Evolutionary conservation across 2,797 vertebrate genomes (phyloP), one percentile per base, ranked within the genome.

Genomic region (Myotis myotis): DNA sequence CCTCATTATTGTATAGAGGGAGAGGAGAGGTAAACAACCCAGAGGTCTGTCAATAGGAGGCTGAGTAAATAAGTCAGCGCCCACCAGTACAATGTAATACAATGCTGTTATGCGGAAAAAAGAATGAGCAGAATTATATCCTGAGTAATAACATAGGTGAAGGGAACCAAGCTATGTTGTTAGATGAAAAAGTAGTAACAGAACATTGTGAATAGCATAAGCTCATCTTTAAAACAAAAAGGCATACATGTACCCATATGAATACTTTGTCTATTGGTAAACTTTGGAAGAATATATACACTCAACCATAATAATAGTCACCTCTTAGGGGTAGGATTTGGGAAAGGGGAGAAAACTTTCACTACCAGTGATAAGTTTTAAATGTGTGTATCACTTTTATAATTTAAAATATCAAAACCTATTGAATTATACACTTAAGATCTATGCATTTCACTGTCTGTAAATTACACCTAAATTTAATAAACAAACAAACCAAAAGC

Each of bases 211-310:
- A 72, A 86, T 89, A 93, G 33, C 36, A 75, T 83, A 16, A 91
- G 57, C 82, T 92, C 41, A 68, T 86, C 86, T 92, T 91, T 79
- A 79, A 88, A 93, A 70, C 49, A 55, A 93, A 94, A 95, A 87
- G 33, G 25, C 33, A 79, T 16, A 20, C 49, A 64, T 70, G 22
- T 89, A 74, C n/a, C 79, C 41, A 80, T 57, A n/a, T 86, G 57
- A 82, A 91, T 94, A 76, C 64, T 89, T 89, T 90, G 78, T 47
- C 80, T 17, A 71, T 17, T 80, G 66, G 93, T 51, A 92, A 84
- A 51, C 74, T 92, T 89, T 87, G 49, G n/a, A 94, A 92, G 49
- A 25, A 25, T 81, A 36, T n/a, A 47, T 85, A n/a, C 62, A 82
- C n/a, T 71, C 23, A 70, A 57, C 16, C 74, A 38, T 74, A 74